Conservation (phyloP, 2,113 vertebrate species). For the Larimichthys polyactis region DNA sequence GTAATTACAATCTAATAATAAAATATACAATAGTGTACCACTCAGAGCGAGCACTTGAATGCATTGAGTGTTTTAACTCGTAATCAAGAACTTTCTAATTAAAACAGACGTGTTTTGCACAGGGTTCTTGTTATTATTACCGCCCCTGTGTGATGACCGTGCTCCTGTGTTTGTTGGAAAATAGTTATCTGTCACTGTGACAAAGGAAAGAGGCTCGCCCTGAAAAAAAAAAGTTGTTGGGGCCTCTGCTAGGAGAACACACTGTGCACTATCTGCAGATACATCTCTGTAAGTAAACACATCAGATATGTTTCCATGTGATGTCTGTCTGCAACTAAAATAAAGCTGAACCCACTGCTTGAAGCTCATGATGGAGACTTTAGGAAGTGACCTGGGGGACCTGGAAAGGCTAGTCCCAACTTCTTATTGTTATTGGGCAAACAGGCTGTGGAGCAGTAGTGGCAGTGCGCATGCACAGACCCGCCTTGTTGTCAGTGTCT, state of each 20-base stretch:
- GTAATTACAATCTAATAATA: background rate
- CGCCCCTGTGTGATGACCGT: background rate
- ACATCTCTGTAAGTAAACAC: background rate
- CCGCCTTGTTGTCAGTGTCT: constrained; percentile 35
- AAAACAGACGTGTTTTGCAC: background rate
- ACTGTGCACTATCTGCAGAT: background rate
- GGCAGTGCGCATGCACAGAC: constrained; percentile 68
- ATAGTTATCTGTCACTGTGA: constrained; percentile 4
- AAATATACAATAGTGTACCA: background rate
- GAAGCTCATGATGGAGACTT: background rate
- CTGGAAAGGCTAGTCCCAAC: background rate
- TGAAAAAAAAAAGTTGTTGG: background rate
- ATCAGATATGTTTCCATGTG: background rate
- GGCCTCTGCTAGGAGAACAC: background rate
- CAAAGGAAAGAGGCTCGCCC: constrained; percentile 16
- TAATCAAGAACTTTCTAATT: background rate
- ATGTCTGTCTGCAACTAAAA: background rate
- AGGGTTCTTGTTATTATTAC: constrained; percentile 13
- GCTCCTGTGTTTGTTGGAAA: background rate
- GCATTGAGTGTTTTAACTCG: background rate
- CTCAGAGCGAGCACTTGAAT: background rate
- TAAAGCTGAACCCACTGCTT: background rate
- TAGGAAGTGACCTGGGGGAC: background rate
- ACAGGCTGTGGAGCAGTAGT: background rate
- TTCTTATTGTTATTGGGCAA: constrained; percentile 34